Conservation (phyloP, 2,888 invertebrate species). For the Ornithoptera priamus region DNA sequence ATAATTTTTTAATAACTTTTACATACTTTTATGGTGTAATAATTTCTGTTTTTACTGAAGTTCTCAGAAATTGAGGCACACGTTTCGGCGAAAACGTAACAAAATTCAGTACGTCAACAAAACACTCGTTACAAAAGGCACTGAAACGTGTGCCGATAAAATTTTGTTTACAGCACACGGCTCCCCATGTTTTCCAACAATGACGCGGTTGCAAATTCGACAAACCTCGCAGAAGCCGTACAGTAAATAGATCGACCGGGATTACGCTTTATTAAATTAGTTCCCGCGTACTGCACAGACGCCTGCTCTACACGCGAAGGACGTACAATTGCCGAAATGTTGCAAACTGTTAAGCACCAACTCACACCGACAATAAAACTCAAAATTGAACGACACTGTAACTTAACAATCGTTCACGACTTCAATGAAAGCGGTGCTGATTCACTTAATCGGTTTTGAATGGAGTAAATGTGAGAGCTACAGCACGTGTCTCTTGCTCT, state of each 20-base stretch:
- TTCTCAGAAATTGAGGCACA: neutral
- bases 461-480: slow-evolving; percentile 25
- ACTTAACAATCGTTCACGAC: slow-evolving; percentile 6
- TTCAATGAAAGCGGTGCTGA: slow-evolving; percentile 26
- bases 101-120: slow-evolving; percentile 3
- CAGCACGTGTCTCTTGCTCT: neutral
- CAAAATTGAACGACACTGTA: neutral
- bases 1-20: too few species aligned
- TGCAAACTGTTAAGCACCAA: slow-evolving; percentile 8
- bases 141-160: slow-evolving; percentile 15
- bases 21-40: too few species aligned
- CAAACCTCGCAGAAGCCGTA: slow-evolving; percentile 54
- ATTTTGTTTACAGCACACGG: neutral
- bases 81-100: too few species aligned
- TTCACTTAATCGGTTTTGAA: slow-evolving; percentile 30
- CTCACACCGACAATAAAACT: neutral
- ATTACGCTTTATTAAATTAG: slow-evolving; percentile 66
- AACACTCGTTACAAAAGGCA: slow-evolving; percentile 7
- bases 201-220: slow-evolving; percentile 8
- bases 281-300: slow-evolving; percentile 36
- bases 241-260: slow-evolving; percentile 51
- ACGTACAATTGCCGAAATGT: slow-evolving; percentile 8
- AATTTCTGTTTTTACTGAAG: neutral
- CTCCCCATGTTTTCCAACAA: slow-evolving; percentile 12
- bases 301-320: slow-evolving; percentile 27